A percentile compares a stretch with the other conserved stretches of the same genome.
Evolutionary conservation across 2,113 vertebrate species (phyloP).

Genomic region (Siniperca chuatsi): DNA sequence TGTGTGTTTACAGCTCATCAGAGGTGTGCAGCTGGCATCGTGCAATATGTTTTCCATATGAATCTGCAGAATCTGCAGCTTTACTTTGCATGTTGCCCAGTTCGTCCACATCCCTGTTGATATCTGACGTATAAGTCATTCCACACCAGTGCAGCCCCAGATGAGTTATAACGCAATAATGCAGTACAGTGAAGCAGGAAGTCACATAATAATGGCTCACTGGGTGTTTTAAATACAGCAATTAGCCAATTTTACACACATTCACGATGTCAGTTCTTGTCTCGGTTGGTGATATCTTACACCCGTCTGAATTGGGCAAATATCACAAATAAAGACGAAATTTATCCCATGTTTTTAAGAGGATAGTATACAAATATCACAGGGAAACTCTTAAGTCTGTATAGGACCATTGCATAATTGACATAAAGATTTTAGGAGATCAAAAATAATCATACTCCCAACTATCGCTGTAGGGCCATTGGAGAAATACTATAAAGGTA

Average conservation of each 20-base stretch:
- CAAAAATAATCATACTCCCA: background rate
- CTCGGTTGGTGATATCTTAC: background rate
- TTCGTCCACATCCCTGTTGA: background rate
- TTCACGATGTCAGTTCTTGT: background rate
- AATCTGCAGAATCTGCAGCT: slow-evolving; percentile 11
- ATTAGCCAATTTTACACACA: background rate
- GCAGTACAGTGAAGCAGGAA: slow-evolving; percentile 12
- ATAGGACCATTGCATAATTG: background rate
- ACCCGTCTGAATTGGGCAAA: background rate
- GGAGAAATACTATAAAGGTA: background rate
- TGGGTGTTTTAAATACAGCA: background rate
- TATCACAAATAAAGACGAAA: background rate
- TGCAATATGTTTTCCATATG: background rate
- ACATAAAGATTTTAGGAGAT: background rate
- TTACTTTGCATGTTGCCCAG: slow-evolving; percentile 15
- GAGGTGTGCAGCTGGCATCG: background rate
- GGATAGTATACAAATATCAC: background rate
- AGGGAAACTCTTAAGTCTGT: background rate
- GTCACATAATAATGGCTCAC: background rate
- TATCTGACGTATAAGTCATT: background rate
- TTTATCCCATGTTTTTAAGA: background rate
- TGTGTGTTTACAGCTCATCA: slow-evolving; percentile 15
- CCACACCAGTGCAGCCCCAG: background rate
- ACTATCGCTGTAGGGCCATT: background rate
- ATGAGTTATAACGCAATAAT: slow-evolving; percentile 13